These are phyloP conservation scores for Corvus cornix DNA, from an alignment of 2,113 vertebrate genomes.

Conservation along the genomic window DNA sequence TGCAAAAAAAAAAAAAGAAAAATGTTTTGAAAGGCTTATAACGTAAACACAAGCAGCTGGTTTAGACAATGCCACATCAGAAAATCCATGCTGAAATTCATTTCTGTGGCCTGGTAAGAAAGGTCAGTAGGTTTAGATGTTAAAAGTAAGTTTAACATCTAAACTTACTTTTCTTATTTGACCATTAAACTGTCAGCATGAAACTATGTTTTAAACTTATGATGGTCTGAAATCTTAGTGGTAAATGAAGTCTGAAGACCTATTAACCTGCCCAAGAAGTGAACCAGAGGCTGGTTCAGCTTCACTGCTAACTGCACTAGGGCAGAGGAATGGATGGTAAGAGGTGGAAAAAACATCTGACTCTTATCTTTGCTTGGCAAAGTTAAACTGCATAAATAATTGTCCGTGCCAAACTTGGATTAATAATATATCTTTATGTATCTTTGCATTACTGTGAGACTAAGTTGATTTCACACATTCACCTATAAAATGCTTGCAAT, in stretches of 20 bases:
- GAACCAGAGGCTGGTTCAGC: slow-evolving; percentile 37
- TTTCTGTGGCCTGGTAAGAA: slow-evolving; percentile 36
- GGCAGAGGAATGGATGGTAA: not conserved
- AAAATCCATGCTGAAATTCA: slow-evolving; percentile 40
- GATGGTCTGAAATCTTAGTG: slow-evolving; percentile 51
- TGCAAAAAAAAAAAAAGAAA: not conserved
- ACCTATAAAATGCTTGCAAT: not conserved
- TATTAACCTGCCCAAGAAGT: slow-evolving; percentile 62
- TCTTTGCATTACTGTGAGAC: not conserved
- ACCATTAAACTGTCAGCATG: slow-evolving; percentile 75
- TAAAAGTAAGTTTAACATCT: slow-evolving; percentile 63
- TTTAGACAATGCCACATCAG: slow-evolving; percentile 52
- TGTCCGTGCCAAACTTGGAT: not conserved
- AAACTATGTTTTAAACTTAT: slow-evolving; percentile 67
- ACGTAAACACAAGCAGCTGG: slow-evolving; percentile 60
- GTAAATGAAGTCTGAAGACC: slow-evolving; percentile 69
- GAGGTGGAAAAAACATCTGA: not conserved
- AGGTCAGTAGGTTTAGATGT: slow-evolving; percentile 62
- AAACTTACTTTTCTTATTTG: slow-evolving; percentile 45
- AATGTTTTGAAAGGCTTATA: slow-evolving; percentile 56
- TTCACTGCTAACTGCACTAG: not conserved
- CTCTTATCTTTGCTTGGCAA: not conserved
- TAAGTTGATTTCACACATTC: not conserved
- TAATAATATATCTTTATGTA: not conserved
- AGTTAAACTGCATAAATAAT: not conserved